Conservation (phyloP, 2,113 vertebrate genomes). For the Amphilophus citrinellus region DNA sequence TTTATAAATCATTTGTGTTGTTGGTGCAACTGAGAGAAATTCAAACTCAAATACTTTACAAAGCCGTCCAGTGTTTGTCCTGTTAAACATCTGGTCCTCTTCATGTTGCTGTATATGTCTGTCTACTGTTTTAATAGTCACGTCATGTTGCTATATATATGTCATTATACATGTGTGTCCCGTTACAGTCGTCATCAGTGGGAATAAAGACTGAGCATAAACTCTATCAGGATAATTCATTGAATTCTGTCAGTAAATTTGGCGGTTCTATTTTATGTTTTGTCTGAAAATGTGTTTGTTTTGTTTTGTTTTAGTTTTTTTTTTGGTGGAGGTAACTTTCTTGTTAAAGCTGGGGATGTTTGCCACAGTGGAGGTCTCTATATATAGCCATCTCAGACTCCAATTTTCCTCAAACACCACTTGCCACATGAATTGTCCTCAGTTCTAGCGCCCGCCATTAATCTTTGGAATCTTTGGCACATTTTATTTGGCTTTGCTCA, state of each 20-base stretch:
- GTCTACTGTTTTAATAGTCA: slow-evolving; percentile 56
- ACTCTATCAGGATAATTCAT: slow-evolving; percentile 10
- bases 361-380: slow-evolving; percentile 63
- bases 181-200: slow-evolving; percentile 37
- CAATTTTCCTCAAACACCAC: slow-evolving; percentile 59
- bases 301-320: slow-evolving; percentile 28
- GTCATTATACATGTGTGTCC: slow-evolving; percentile 71
- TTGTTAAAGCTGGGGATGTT: slow-evolving; percentile 64
- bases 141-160: slow-evolving; percentile 65
- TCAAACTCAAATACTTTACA: slow-evolving; percentile 41
- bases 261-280: slow-evolving; percentile 49
- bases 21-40: slow-evolving; percentile 48
- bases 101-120: slow-evolving; percentile 70
- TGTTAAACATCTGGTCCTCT: slow-evolving; percentile 61
- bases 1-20: slow-evolving; percentile 44
- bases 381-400: slow-evolving; percentile 60
- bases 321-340: slow-evolving; percentile 63
- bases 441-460: slow-evolving; percentile 54
- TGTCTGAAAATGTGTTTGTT: slow-evolving; percentile 58
- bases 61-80: slow-evolving; percentile 40
- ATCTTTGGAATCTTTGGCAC: slow-evolving; percentile 63
- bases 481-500: slow-evolving; percentile 56
- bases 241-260: slow-evolving; percentile 30
- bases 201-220: slow-evolving; percentile 33
- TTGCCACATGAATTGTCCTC: slow-evolving; percentile 65